Evolutionary conservation across 2,113 vertebrate genomes (phyloP), one percentile per base, ranked within the genome.

Genomic region (Alethe castanea): DNA sequence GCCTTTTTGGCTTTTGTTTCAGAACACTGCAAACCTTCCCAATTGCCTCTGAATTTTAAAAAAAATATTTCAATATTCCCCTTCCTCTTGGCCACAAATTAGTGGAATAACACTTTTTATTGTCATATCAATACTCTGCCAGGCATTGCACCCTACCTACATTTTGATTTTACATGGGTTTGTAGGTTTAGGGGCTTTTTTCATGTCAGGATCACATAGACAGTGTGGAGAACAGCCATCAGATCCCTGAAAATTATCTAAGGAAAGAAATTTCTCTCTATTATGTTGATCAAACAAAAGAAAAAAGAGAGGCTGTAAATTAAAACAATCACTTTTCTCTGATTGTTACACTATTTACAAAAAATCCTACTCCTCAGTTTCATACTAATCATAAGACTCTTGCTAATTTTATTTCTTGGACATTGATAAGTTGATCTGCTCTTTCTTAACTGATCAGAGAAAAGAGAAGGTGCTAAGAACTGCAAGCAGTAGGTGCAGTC

Each of bases 171-270:
- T 14, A 17, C 8, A 44, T 65, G 14, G 25, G 64, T 92, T 86
- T 82, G 16, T 92, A 38, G 16, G 3, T 9, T 2, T 47, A 13
- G 7, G 12, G 6, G 0, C 23, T 2, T 2, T 10, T 81, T 61
- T 19, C 29, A 22, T 69, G 18, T 81, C 11, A 73, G 28, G 74
- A 62, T 92, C 35, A 56, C 40, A 48, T 50, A 70, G 38, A 90
- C 15, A 88, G 57, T 89, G 47, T 59, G 91, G 42, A 95, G 36
- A 20, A 88, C 44, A 72, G 26, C 8, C 59, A 93, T 86, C 42
- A 92, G 40, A 72, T 93, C 15, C 44, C 23, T 79, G 45, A 96
- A 95, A 97, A 94, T 95, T 97, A 93, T 57, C 77, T 93, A 86
- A 95, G 94, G 86, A 96, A 96, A 95, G 50, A 94, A 82, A 89